Conservation (phyloP, 2,113 vertebrate genomes). For the Procavia capensis region DNA sequence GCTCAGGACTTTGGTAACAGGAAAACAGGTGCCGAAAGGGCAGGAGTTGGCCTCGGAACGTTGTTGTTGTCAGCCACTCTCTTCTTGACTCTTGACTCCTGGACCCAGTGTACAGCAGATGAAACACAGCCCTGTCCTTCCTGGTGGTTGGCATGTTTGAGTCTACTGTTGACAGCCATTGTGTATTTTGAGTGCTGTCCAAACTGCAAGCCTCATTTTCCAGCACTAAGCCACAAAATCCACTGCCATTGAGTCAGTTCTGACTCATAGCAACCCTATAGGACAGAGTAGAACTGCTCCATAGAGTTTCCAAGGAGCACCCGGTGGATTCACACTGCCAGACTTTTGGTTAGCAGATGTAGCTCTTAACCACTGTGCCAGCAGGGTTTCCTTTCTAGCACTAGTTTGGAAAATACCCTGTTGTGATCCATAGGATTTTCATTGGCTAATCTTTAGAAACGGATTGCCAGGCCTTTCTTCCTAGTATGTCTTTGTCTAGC, state of each 20-base stretch:
- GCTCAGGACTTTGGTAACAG: neutral
- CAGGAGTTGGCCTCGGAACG: neutral
- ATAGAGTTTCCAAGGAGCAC: too few species aligned
- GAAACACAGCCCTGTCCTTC: neutral
- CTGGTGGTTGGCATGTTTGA: neutral
- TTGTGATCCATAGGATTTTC: neutral
- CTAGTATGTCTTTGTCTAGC: neutral
- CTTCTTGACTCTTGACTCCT: neutral
- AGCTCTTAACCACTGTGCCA: too few species aligned
- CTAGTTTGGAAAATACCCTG: neutral
- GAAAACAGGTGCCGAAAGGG: neutral
- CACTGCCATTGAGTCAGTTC: too few species aligned
- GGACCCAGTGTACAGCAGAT: neutral
- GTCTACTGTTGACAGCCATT: neutral
- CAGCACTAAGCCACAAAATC: too few species aligned
- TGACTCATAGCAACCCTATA: too few species aligned
- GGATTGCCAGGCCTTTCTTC: neutral
- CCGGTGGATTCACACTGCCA: too few species aligned
- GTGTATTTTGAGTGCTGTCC: neutral
- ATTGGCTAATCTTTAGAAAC: neutral
- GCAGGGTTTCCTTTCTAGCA: too few species aligned
- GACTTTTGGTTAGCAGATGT: too few species aligned
- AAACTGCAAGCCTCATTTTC: neutral
- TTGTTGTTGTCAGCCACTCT: neutral
- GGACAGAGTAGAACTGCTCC: too few species aligned